Percentiles rank a stretch among this genome's conserved stretches.
Evolutionary conservation across 1,140 invertebrate genomes (phyloP).

Genomic region (Antheraea pernyi): DNA sequence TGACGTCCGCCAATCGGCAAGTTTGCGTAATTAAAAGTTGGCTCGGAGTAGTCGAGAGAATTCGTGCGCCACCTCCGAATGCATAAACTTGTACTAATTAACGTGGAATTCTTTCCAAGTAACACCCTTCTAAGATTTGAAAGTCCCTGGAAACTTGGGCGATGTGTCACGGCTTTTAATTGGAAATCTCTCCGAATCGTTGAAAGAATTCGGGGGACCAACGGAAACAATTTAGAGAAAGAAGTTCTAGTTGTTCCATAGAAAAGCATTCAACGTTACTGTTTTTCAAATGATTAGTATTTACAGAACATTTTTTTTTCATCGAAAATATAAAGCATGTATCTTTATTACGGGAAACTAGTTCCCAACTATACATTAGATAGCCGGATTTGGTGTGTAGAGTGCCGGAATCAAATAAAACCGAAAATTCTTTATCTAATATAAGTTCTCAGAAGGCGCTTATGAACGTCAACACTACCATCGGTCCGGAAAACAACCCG

Average conservation of each 20-base stretch:
- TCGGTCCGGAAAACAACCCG: too few species aligned
- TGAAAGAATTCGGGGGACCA: slow-evolving; percentile 40
- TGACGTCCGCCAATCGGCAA: slow-evolving; percentile 32
- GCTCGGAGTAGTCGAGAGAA: slow-evolving; percentile 36
- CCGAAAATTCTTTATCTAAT: too few species aligned
- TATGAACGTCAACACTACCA: too few species aligned
- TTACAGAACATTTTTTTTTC: too few species aligned
- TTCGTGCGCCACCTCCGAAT: slow-evolving; percentile 34
- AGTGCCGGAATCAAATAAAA: too few species aligned
- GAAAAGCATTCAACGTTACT: not conserved
- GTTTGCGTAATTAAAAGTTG: slow-evolving; percentile 70
- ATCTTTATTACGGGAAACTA: too few species aligned
- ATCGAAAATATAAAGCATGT: too few species aligned
- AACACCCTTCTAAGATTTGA: slow-evolving; percentile 46
- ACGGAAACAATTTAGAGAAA: slow-evolving; percentile 15
- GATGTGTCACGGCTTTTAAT: slow-evolving; percentile 69
- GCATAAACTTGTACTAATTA: slow-evolving; percentile 75
- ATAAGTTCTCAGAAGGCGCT: too few species aligned
- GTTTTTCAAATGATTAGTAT: not conserved
- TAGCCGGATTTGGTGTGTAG: too few species aligned
- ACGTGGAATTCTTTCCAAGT: slow-evolving; percentile 64
- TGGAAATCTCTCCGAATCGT: slow-evolving; percentile 69
- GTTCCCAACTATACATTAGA: too few species aligned
- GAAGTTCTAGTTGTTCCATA: not conserved
- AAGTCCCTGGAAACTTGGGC: slow-evolving; percentile 61